Conservation (phyloP, 2,888 invertebrate species). For the Rhyacophila evoluta region DNA sequence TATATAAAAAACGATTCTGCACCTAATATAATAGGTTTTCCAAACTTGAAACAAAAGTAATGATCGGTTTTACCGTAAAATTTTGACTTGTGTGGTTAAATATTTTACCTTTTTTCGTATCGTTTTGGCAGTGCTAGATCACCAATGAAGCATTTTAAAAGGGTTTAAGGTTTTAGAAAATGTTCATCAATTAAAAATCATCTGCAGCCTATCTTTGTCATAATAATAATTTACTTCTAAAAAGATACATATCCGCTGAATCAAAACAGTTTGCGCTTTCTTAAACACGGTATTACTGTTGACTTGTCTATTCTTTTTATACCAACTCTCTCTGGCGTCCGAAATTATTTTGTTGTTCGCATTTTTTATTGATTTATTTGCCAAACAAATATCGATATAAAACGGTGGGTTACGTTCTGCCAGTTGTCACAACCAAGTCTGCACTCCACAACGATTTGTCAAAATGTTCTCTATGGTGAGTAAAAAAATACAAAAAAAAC, state of each 20-base stretch:
- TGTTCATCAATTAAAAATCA: too few species aligned
- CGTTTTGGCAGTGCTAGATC: too few species aligned
- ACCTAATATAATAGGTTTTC: too few species aligned
- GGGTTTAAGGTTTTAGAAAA: too few species aligned
- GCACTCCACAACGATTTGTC: conserved; percentile 17
- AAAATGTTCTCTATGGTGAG: conserved; percentile 42
- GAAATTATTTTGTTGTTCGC: not conserved
- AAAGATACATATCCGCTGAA: not conserved
- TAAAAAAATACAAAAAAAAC: conserved; percentile 15
- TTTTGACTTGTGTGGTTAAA: too few species aligned
- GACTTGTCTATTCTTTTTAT: not conserved
- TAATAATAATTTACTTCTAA: not conserved
- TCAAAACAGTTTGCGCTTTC: conserved; percentile 9
- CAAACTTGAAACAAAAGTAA: too few species aligned
- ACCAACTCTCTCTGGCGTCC: not conserved
- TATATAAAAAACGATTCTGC: too few species aligned
- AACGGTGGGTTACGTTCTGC: conserved; percentile 28
- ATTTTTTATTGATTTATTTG: conserved; percentile 29
- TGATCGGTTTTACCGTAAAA: too few species aligned
- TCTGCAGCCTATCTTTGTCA: too few species aligned
- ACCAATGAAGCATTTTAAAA: too few species aligned
- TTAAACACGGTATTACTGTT: not conserved
- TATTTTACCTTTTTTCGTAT: too few species aligned
- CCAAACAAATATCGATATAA: conserved; percentile 31
- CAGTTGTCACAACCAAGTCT: conserved; percentile 10